A percentile compares a stretch with the other conserved stretches of the same genome.
phyloP scores from a whole-genome alignment of 1,140 invertebrate genomes.

The Drosophila insularis region DNA sequence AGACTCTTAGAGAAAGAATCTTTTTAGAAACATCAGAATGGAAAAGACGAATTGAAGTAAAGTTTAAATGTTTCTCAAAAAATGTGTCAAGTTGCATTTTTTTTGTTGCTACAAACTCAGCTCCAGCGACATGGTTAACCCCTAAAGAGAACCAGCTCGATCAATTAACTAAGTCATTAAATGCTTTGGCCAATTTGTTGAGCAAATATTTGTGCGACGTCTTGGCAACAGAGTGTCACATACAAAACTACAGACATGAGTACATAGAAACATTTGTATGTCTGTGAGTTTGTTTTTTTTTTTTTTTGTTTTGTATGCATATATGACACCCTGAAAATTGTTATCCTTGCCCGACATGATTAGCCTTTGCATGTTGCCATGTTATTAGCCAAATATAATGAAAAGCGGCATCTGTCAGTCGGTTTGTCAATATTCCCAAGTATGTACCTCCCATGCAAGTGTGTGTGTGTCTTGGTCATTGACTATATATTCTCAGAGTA shows the following conservation, averaged over 20 bases:
- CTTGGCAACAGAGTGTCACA: slow-evolving; percentile 43
- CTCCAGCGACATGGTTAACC: slow-evolving; percentile 26
- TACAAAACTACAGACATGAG: background rate
- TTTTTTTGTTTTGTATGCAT: slow-evolving; percentile 12
- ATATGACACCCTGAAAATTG: slow-evolving; percentile 35
- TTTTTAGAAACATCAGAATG: background rate
- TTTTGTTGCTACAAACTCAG: background rate
- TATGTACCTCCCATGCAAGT: background rate
- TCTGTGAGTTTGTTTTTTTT: background rate
- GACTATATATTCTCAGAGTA: slow-evolving; percentile 43
- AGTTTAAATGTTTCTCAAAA: too few species aligned
- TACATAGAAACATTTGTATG: background rate
- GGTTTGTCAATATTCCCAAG: slow-evolving; percentile 12
- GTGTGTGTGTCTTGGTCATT: slow-evolving; percentile 46
- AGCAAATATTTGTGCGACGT: slow-evolving; percentile 65
- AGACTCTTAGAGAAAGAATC: too few species aligned
- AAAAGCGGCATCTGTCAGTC: slow-evolving; percentile 53
- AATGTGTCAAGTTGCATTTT: background rate
- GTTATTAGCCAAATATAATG: slow-evolving; percentile 46
- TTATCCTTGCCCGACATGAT: slow-evolving; percentile 62
- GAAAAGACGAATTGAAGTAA: too few species aligned
- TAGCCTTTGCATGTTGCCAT: slow-evolving; percentile 53
- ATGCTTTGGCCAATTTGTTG: slow-evolving; percentile 36
- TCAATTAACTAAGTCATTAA: slow-evolving; percentile 44
- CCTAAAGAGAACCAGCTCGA: slow-evolving; percentile 25